Percentiles rank a stretch among this genome's conserved stretches.
phyloP scores from a whole-genome alignment of 2,797 vertebrate species.

The Takifugu rubripes region DNA sequence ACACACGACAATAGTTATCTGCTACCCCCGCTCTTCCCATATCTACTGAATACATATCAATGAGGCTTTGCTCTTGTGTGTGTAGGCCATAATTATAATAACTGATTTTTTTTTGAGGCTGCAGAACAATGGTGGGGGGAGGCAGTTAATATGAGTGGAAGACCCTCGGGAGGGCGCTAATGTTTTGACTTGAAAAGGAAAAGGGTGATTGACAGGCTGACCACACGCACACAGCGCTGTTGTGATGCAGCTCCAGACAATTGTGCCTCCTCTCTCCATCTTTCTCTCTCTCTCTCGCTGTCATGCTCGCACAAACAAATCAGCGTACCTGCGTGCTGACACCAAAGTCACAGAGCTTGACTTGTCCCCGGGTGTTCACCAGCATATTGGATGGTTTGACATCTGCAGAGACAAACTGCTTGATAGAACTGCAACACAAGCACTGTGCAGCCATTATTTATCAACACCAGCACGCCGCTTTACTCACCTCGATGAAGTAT shows the following conservation, averaged over 20 bases:
- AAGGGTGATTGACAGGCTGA: slow-evolving; percentile 66
- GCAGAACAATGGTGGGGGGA: slow-evolving; percentile 58
- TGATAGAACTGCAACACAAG: slow-evolving; percentile 59
- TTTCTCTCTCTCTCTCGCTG: background rate
- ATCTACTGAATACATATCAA: slow-evolving; percentile 68
- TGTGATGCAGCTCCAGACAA: slow-evolving; percentile 13
- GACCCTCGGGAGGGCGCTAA: slow-evolving; percentile 57
- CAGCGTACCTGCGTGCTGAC: slow-evolving; percentile 91
- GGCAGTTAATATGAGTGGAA: slow-evolving; percentile 52
- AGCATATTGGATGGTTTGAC: slow-evolving; percentile 98
- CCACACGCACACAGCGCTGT: slow-evolving; percentile 36
- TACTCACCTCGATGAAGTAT: slow-evolving; percentile 97
- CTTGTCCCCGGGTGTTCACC: slow-evolving; percentile 95
- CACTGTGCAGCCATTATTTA: slow-evolving; percentile 56
- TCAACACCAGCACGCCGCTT: slow-evolving; percentile 48
- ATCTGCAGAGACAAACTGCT: slow-evolving; percentile 76
- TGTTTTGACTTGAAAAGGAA: slow-evolving; percentile 58
- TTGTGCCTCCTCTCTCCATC: slow-evolving; percentile 6
- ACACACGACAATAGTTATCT: slow-evolving; percentile 53
- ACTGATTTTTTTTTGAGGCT: slow-evolving; percentile 55
- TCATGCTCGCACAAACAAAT: slow-evolving; percentile 40
- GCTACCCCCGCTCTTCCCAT: slow-evolving; percentile 52
- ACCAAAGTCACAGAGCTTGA: slow-evolving; percentile 98
- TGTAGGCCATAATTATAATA: slow-evolving; percentile 64
- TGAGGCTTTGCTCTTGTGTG: slow-evolving; percentile 45